Percentiles rank a stretch among this genome's conserved stretches.
phyloP scores from a whole-genome alignment of 2,888 invertebrate species.

The Hyposoter dolosus region DNA sequence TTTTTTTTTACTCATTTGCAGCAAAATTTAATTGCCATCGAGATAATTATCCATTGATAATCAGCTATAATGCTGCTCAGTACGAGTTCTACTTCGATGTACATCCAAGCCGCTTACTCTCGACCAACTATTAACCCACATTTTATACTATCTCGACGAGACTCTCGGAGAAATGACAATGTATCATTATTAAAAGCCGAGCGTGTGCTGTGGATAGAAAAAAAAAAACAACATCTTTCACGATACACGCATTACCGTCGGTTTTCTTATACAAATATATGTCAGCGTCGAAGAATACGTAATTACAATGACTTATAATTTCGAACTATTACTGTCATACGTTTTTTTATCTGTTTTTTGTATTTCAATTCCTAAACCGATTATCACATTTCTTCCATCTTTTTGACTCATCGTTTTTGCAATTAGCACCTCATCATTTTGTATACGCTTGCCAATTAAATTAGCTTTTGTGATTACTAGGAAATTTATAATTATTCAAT shows the following conservation, averaged over 20 bases:
- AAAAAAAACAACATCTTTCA: slow-evolving; percentile 41
- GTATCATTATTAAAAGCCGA: slow-evolving; percentile 49
- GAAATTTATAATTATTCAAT: not conserved
- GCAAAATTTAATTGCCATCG: slow-evolving; percentile 25
- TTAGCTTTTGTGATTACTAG: not conserved
- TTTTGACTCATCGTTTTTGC: not conserved
- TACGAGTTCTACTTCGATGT: slow-evolving; percentile 61
- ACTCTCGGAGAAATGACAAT: slow-evolving; percentile 49
- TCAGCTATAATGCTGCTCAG: slow-evolving; percentile 21
- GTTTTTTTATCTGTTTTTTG: not conserved
- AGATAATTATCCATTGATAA: slow-evolving; percentile 23
- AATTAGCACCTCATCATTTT: not conserved
- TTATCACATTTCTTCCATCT: not conserved
- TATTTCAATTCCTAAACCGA: slow-evolving; percentile 3
- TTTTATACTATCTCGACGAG: slow-evolving; percentile 50
- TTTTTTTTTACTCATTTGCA: not conserved
- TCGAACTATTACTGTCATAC: slow-evolving; percentile 4
- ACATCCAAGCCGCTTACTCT: slow-evolving; percentile 60
- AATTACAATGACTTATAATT: slow-evolving; percentile 31
- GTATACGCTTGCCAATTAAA: not conserved
- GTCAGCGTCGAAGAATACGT: slow-evolving; percentile 15
- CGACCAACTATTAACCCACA: slow-evolving; percentile 59
- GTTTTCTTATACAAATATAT: not conserved
- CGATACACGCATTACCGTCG: slow-evolving; percentile 41
- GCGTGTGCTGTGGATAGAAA: slow-evolving; percentile 27